Evolutionary conservation across 1,140 invertebrate genomes (phyloP), one percentile per base, ranked within the genome.

Genomic region (Cheumatopsyche charites): DNA sequence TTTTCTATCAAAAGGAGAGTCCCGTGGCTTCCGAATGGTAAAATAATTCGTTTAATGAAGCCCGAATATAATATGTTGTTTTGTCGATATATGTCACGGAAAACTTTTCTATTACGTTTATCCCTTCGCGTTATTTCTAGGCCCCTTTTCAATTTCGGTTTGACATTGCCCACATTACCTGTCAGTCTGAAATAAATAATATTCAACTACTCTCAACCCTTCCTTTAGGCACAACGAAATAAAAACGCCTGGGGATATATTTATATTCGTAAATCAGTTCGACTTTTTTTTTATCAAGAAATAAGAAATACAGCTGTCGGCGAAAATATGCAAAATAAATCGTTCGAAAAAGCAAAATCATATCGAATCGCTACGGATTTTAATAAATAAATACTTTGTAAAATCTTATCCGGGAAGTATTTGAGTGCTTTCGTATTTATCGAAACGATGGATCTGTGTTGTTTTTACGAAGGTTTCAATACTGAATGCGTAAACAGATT

Each of bases 61-160:
- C 29, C 29, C 9, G 29, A 36, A 36, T 36, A 36, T 4, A 36
- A 36, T 36, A 36, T 36, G 29, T 36, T 36, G 29, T 36, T 36
- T 36, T 36, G 9, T 9, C 3, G 9, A 36, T 4, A 36, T 36
- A 36, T 36, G 29, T 36, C 29, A 36, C 29, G 29, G 9, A 9
- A 36, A 36, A 21, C n/a, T 43, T 66, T 66, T 66, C 63, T 66
- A 26, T 66, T 47, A 58, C 67, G 21, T 29, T 47, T 19, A 67
- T 67, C 17, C 63, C 45, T 69, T 41, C 15, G 36, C 13, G 29
- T 47, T 19, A 49, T 58, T 42, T 25, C 63, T 61, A 58, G 52
- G 55, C 70, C 72, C 72, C 68, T 73, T 68, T 52, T 73, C 72
- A 73, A 70, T 70, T 62, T 73, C 43, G 29, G 11, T 58, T 61